Percentiles rank a stretch among this genome's conserved stretches.
Conservation (phyloP, 2,113 vertebrate genomes). For the Marcusenius ussheri region DNA sequence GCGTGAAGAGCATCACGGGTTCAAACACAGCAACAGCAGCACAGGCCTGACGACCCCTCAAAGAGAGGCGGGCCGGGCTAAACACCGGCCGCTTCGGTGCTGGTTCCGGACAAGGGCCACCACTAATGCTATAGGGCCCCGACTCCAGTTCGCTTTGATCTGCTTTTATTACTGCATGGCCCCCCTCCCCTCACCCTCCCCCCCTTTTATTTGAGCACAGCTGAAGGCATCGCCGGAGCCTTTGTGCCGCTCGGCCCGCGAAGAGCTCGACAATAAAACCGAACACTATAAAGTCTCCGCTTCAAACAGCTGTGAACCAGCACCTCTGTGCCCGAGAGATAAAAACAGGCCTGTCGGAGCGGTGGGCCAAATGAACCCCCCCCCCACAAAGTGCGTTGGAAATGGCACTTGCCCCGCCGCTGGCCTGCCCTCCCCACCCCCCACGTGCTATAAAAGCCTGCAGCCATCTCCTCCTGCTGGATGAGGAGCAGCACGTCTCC, state of each 20-base stretch:
- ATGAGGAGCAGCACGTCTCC: background rate
- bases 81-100: background rate
- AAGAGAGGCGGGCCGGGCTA: background rate
- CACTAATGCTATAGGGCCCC: background rate
- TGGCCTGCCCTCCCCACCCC: background rate
- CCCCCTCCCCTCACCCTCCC: background rate
- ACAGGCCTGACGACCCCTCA: background rate
- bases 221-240: background rate
- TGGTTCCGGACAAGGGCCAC: background rate
- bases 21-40: background rate
- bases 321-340: background rate
- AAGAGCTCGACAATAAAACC: background rate
- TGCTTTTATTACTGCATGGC: background rate
- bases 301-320: background rate
- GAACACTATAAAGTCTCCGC: background rate
- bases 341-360: background rate
- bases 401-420: background rate
- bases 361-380: background rate
- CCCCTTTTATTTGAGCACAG: background rate
- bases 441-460: background rate
- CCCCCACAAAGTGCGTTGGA: background rate
- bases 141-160: background rate
- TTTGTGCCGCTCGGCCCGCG: background rate
- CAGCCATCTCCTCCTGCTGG: background rate
- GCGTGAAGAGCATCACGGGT: background rate